A percentile compares a stretch with the other conserved stretches of the same genome.
phyloP scores from a whole-genome alignment of 2,797 vertebrate genomes.

The Antrozous pallidus region DNA sequence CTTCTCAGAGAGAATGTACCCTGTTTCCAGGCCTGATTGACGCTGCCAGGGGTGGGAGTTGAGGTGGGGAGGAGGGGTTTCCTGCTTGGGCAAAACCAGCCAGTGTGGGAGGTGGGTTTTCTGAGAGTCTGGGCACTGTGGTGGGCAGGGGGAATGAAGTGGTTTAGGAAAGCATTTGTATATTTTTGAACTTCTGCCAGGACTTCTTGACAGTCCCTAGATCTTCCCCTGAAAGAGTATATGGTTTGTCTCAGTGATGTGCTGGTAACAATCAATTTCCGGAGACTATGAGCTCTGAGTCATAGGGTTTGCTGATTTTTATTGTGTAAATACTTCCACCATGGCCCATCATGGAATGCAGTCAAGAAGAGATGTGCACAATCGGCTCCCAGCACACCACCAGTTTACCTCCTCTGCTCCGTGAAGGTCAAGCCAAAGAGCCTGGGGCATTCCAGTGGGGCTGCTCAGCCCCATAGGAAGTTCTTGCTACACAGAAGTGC shows the following conservation, averaged over 20 bases:
- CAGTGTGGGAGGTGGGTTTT: neutral
- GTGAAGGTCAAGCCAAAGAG: no score
- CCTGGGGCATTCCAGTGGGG: no score
- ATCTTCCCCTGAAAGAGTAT: neutral
- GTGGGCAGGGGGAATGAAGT: neutral
- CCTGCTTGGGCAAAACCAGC: neutral
- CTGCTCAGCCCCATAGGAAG: neutral
- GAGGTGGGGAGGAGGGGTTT: neutral
- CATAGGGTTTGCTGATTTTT: neutral
- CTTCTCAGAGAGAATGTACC: neutral
- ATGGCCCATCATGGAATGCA: neutral
- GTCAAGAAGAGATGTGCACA: neutral
- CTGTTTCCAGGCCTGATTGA: neutral
- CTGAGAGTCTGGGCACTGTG: neutral
- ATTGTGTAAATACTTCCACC: neutral
- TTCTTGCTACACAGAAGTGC: neutral
- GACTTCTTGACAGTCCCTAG: neutral
- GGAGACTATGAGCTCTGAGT: neutral
- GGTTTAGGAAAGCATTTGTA: neutral
- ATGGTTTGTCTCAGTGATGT: neutral
- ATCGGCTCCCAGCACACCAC: fast-evolving
- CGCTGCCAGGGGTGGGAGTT: neutral
- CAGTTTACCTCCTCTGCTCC: neutral
- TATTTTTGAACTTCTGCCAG: constrained; percentile 17
- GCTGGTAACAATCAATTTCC: neutral